Conservation (phyloP, 2,113 vertebrate genomes). For the Gadus macrocephalus region DNA sequence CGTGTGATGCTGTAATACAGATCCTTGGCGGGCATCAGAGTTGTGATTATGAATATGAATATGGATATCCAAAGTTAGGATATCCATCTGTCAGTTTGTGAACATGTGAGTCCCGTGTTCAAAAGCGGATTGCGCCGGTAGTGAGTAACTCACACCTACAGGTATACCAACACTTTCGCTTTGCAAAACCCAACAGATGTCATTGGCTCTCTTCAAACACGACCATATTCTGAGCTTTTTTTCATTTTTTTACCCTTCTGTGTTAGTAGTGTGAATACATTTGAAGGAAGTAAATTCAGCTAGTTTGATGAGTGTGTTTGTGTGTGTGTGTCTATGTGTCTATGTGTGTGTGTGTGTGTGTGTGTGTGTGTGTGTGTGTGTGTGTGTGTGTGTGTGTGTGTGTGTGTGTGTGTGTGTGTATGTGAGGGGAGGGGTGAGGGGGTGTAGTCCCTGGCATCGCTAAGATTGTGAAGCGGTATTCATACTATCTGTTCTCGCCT, state of each 20-base stretch:
- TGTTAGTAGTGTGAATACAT: conserved; percentile 15
- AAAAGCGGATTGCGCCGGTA: background rate
- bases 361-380: background rate
- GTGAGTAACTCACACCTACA: background rate
- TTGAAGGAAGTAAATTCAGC: conserved; percentile 1
- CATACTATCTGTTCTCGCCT: conserved; percentile 9
- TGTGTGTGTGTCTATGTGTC: too few species aligned
- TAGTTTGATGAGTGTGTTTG: conserved; percentile 4
- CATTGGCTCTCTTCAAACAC: conserved; percentile 1
- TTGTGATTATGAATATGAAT: too few species aligned
- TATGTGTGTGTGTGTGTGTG: background rate
- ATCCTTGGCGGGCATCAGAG: too few species aligned
- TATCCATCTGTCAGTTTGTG: conserved; percentile 1
- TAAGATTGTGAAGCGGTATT: conserved; percentile 1
- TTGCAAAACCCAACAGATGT: conserved; percentile 1
- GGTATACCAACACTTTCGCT: background rate
- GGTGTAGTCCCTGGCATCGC: conserved; percentile 6
- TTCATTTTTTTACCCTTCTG: conserved; percentile 3
- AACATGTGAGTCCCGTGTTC: background rate
- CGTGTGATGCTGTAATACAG: too few species aligned
- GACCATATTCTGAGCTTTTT: too few species aligned
- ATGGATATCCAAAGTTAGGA: too few species aligned
- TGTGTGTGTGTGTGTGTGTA: background rate
- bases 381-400: background rate
- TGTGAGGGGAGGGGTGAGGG: background rate